These are phyloP conservation scores for Alcis repandata DNA, from an alignment of 2,888 invertebrate genomes.

Conservation along the genomic window DNA sequence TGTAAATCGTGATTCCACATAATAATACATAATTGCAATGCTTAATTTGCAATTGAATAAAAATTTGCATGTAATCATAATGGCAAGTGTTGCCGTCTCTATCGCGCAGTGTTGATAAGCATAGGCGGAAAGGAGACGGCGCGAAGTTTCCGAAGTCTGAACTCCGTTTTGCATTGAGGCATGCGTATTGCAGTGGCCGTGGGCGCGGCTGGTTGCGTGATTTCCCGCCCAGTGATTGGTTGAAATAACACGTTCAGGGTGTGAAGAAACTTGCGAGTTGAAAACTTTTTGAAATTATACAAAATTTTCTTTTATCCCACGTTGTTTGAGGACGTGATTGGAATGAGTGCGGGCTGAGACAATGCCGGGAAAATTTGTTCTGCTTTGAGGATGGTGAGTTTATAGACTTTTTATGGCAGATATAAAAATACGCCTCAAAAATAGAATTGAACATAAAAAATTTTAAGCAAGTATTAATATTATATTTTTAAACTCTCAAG, in stretches of 20 bases:
- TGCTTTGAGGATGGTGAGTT: conserved; percentile 14
- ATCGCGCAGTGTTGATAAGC: conserved; percentile 49
- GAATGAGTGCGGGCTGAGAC: conserved; percentile 48
- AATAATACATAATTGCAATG: conserved; percentile 81
- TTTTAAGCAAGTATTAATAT: neutral
- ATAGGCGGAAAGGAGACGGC: conserved; percentile 67
- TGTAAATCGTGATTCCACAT: conserved; percentile 65
- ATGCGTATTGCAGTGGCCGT: conserved; percentile 81
- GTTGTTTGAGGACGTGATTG: conserved; percentile 60
- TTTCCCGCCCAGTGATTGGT: conserved; percentile 71
- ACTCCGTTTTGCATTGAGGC: conserved; percentile 71
- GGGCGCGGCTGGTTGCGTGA: conserved; percentile 77
- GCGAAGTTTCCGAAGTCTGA: conserved; percentile 42
- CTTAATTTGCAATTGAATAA: conserved; percentile 82
- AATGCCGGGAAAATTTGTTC: conserved; percentile 20
- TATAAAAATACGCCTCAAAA: neutral
- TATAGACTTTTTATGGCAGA: conserved; percentile 1
- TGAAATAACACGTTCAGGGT: conserved; percentile 67
- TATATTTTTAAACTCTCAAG: no score
- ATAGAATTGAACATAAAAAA: neutral
- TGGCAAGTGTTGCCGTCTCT: conserved; percentile 67
- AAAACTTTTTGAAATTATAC: conserved; percentile 74
- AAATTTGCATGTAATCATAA: conserved; percentile 81
- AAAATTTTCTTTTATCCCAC: conserved; percentile 58
- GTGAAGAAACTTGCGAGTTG: conserved; percentile 76